Base-by-base conservation (phyloP, 2,797 vertebrate genomes). In the Benthosema pterotum region DNA sequence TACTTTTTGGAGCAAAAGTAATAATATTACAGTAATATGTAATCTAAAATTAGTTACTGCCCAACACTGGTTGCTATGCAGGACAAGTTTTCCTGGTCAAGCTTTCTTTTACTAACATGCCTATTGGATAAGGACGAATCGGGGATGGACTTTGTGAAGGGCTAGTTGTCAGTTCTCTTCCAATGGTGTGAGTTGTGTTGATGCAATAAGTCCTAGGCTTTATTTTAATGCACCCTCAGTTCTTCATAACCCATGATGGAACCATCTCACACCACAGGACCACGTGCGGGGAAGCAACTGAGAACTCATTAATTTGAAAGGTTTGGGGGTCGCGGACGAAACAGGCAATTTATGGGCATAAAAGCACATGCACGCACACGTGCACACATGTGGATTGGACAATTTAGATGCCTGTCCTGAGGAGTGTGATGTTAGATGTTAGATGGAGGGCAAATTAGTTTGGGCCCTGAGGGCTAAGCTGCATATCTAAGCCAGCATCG, bases 371-470 rank as follows among this genome's bases (percentile, higher is more conserved):
- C 42, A 60, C 19, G 22, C 43, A 46, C 53, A 57, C 47, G 11
- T 3, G 48, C 25, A 28, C 42, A 25, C 1, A 56, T 52, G 7
- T 9, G 28, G 14, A 42, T 0, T n/a, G n/a, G n/a, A n/a, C n/a
- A n/a, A n/a, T n/a, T n/a, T 71, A 74, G 19, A 83, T 72, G 66
- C 60, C 65, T 68, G 71, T 81, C 74, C 46, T 18, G 65, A 72
- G 58, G 64, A 78, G 75, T 22, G 71, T 81, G 72, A 51, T 54
- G 22, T 25, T 25, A 53, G 50, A 5, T n/a, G 58, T 76, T 68
- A 77, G 57, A 52, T 63, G 69, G 70, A 66, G 74, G 77, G 67
- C 67, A 82, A 82, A 83, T 87, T 81, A 77, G 71, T 79, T 77
- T 74, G 66, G 50, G 63, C 68, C 79, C 84, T 47, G 64, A 77